Percentiles rank a stretch among this genome's conserved stretches.
Conservation (phyloP, 1,140 invertebrate species). For the Cotesia vestalis region DNA sequence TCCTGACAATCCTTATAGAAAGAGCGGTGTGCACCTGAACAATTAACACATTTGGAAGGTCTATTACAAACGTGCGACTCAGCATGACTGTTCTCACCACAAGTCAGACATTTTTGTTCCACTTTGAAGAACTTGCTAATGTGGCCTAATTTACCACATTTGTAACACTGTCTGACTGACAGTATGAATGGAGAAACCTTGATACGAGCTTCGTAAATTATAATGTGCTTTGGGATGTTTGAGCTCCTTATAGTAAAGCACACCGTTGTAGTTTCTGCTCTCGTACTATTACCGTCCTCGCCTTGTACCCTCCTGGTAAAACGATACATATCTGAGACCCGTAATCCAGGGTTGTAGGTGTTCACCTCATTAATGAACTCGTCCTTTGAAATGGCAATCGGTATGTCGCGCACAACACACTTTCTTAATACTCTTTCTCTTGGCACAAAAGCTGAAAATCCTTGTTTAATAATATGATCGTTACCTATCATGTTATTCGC, state of each 20-base stretch:
- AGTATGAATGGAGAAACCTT: background rate
- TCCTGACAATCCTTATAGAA: background rate
- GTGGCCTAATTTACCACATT: slow-evolving; percentile 13
- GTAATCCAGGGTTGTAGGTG: background rate
- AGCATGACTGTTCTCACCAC: background rate
- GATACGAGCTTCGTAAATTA: background rate
- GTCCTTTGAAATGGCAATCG: background rate
- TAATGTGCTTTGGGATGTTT: background rate
- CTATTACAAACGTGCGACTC: no score
- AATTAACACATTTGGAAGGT: background rate
- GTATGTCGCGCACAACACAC: background rate
- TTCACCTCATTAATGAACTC: background rate
- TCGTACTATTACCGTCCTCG: background rate
- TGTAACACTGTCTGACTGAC: background rate
- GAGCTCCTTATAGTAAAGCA: background rate
- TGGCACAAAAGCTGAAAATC: background rate
- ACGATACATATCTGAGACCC: background rate
- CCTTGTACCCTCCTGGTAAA: background rate
- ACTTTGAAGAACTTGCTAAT: background rate
- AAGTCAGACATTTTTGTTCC: background rate
- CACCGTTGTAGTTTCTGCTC: slow-evolving; percentile 9
- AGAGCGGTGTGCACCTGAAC: background rate
- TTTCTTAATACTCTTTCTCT: background rate
- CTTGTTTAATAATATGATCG: background rate
- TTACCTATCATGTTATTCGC: background rate